Evolutionary conservation across 2,888 invertebrate genomes (phyloP), one percentile per base, ranked within the genome.

Genomic region (Stramonita haemastoma): DNA sequence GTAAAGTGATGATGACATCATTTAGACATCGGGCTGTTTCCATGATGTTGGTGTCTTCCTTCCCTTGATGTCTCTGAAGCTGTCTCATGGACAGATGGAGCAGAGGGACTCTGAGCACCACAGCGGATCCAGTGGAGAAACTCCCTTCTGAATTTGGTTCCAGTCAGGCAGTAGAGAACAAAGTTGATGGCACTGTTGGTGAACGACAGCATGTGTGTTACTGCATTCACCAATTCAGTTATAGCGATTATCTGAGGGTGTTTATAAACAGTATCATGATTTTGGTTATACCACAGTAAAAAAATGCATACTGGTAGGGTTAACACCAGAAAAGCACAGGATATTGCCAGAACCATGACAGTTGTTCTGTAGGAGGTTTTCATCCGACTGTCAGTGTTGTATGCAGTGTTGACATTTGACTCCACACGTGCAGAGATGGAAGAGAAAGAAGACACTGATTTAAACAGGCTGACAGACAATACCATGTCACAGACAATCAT

Each of bases 141-240:
- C 46, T 83, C 81, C 13, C 46, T 83, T 22, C 81, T 36, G 81
- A 29, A 83, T 46, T 46, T 83, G 81, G 81, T 83, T 22, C 81
- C 81, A 34, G 81, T 46, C 26, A 83, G 26, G 36, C 81, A 83
- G 46, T 83, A 83, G 11, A 83, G 81, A 0, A 83, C 26, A 15
- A 83, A 83, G 29, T 83, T 83, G 81, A 83, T 13, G 36, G 81
- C 81, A 46, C 81, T 83, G 46, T 83, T 83, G 46, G 46, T 83
- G 81, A 36, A 46, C 36, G 22, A 83, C 26, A 83, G 46, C 5
- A 83, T 6, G 13, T 26, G 11, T 6, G 81, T 83, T n/a, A 83
- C 81, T 8, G 81, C 36, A 5, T 13, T 8, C 4, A 26, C 22
- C 81, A 83, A 17, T 11, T 6, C 6, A 15, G 1, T 5, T 11